Evolutionary conservation across 1,140 invertebrate species (phyloP).

Genomic region (Leptinotarsa lineolata): DNA sequence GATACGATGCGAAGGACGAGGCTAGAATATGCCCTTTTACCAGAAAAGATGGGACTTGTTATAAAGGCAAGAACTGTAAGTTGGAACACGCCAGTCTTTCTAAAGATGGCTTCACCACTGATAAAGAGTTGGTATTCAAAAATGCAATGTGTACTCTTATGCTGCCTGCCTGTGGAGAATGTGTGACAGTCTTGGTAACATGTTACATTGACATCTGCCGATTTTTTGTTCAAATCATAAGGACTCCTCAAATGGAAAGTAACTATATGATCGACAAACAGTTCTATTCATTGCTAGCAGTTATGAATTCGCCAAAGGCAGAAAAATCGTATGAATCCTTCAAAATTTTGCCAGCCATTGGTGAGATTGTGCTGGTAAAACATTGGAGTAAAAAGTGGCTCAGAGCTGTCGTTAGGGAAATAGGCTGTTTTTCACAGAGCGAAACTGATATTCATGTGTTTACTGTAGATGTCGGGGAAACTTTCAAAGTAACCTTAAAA

Average conservation of each 20-base stretch:
- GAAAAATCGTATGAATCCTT: constrained; percentile 37
- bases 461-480: constrained; percentile 36
- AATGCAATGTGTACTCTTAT: constrained; percentile 25
- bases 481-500: constrained; percentile 25
- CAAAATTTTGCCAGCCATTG: constrained; percentile 39
- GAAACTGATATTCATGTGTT: constrained; percentile 10
- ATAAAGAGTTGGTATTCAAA: constrained; percentile 34
- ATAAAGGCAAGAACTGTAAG: constrained; percentile 43
- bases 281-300: constrained; percentile 28
- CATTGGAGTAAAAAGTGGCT: constrained; percentile 33
- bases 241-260: constrained; percentile 21
- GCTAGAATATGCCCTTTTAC: constrained; percentile 43
- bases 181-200: constrained; percentile 35
- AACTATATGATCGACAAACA: constrained; percentile 33
- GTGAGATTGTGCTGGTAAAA: constrained; percentile 43
- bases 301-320: constrained; percentile 36
- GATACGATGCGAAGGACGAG: constrained; percentile 46
- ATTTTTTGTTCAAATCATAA: constrained; percentile 40
- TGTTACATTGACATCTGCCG: constrained; percentile 34
- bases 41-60: constrained; percentile 39
- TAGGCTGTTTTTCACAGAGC: neutral
- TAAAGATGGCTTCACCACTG: constrained; percentile 46
- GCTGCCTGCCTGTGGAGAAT: constrained; percentile 31
- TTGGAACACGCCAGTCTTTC: constrained; percentile 38
- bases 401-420: constrained; percentile 30